Percentiles rank a stretch among this genome's conserved stretches.
Conservation (phyloP, 2,888 invertebrate species). For the Callimorpha dominula region DNA sequence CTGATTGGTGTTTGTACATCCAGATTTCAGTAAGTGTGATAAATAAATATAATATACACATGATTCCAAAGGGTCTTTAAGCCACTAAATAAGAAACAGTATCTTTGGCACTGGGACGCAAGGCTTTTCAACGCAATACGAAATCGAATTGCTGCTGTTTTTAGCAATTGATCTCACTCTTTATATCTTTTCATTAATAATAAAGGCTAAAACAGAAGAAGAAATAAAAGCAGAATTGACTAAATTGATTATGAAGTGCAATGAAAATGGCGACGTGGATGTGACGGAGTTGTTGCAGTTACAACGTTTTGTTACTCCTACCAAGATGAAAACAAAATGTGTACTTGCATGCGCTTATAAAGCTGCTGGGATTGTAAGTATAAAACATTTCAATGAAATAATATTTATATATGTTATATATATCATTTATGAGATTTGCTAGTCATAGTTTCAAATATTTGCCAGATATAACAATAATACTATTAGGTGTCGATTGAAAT, state of each 20-base stretch:
- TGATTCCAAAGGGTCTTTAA: not conserved
- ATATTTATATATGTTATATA: too few relatives aligned
- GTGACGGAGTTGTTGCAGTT: slow-evolving; percentile 66
- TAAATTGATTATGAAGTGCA: slow-evolving; percentile 68
- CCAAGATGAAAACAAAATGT: slow-evolving; percentile 76
- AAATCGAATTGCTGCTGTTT: not conserved
- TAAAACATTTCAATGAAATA: not conserved
- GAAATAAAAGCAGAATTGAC: slow-evolving; percentile 67
- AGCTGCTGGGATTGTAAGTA: slow-evolving; percentile 67
- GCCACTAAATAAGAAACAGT: too few relatives aligned
- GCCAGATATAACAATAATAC: too few relatives aligned
- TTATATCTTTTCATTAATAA: not conserved
- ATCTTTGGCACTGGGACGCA: too few relatives aligned
- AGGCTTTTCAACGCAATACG: not conserved
- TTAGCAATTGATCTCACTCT: not conserved
- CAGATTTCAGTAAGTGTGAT: too few relatives aligned
- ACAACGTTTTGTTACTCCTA: slow-evolving; percentile 67
- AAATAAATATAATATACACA: too few relatives aligned
- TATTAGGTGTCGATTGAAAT: too few relatives aligned
- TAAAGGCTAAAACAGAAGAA: slow-evolving; percentile 66
- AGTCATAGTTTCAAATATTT: too few relatives aligned
- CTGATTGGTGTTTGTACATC: too few relatives aligned
- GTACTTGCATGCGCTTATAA: slow-evolving; percentile 81
- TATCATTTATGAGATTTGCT: too few relatives aligned
- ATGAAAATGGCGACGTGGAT: slow-evolving; percentile 66